Base-by-base conservation (phyloP, 2,888 invertebrate species). In the Allygus modestus region DNA sequence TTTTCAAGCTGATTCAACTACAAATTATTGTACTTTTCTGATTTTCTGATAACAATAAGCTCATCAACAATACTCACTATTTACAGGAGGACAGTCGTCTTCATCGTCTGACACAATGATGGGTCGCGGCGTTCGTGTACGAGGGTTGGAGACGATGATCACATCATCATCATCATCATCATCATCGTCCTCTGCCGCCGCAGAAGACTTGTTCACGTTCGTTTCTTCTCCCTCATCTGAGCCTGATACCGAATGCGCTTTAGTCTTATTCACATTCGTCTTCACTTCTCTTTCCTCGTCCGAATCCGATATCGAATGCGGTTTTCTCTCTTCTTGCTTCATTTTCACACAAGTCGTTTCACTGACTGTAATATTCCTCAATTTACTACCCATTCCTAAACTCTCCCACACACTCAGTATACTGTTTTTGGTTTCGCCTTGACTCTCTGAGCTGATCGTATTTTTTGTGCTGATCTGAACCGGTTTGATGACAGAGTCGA, bases 241-340 rank as follows among this genome's bases (percentile, higher is more conserved):
- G 23, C 71, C 90, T 75, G 86, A 83, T 37, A 46, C 71, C 90
- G 89, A 89, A 89, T 88, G 90, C 89, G 91, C 54, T 89, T 87
- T 23, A 0, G 31, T 69, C 26, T 81, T 82, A 5, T 0, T 90
- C 87, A 85, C 82, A 0, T 31, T 69, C 26, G 61, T 82, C 1
- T 0, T 90, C 87, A 85, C 82, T 86, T 65, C 65, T 20, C 15
- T 65, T 28, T 83, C 43, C 51, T 43, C 81, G 58, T 83, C 58
- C 37, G 83, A 82, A 28, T 82, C 90, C 69, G 86, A 83, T 41
- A 51, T 77, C 90, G 89, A 89, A 89, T 88, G 90, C 89, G 91
- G 46, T 89, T 87, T 28, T 7, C 71, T 71, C 9, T 37, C 71
- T 20, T 41, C n/a, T 20, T 71, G n/a, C 7, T 69, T 23, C 7